Evolutionary conservation across 2,888 invertebrate species (phyloP).

Genomic region (Orchestes rusci): DNA sequence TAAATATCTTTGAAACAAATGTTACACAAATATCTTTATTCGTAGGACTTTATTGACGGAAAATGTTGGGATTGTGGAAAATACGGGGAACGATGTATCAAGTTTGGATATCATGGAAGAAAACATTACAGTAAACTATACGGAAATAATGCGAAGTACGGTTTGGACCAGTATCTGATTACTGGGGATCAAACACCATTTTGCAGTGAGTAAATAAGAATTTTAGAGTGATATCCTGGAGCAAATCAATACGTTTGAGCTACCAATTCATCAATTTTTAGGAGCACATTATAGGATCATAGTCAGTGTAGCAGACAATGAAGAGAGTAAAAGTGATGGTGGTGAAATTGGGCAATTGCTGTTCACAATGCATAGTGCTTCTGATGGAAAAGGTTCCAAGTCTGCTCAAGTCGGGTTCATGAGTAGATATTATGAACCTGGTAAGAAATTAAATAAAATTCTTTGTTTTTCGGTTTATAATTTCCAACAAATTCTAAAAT

Average conservation of each 20-base stretch:
- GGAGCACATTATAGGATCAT: slow-evolving; percentile 73
- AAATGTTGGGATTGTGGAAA: slow-evolving; percentile 63
- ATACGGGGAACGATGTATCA: slow-evolving; percentile 59
- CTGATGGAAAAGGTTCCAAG: slow-evolving; percentile 41
- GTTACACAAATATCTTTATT: slow-evolving; percentile 15
- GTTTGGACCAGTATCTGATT: slow-evolving; percentile 60
- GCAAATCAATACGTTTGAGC: too few relatives aligned
- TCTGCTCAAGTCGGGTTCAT: slow-evolving; percentile 36
- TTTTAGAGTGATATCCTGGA: too few relatives aligned
- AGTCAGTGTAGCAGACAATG: slow-evolving; percentile 65
- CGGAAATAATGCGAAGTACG: slow-evolving; percentile 22
- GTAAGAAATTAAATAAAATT: slow-evolving; percentile 8
- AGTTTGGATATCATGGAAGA: slow-evolving; percentile 59
- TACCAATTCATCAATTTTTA: slow-evolving; percentile 48
- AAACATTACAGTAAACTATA: slow-evolving; percentile 45
- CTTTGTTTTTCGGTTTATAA: not conserved
- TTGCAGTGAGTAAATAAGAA: slow-evolving; percentile 66
- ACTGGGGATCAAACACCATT: slow-evolving; percentile 65
- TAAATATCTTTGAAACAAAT: slow-evolving; percentile 7
- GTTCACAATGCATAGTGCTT: slow-evolving; percentile 58
- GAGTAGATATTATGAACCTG: slow-evolving; percentile 51
- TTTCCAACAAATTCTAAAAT: too few relatives aligned
- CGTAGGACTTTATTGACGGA: slow-evolving; percentile 59
- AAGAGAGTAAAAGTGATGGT: slow-evolving; percentile 64
- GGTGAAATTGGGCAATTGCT: slow-evolving; percentile 72